Percentiles rank a stretch among this genome's conserved stretches.
Conservation (phyloP, 2,797 vertebrate genomes). For the Macrochelys suwanniensis region DNA sequence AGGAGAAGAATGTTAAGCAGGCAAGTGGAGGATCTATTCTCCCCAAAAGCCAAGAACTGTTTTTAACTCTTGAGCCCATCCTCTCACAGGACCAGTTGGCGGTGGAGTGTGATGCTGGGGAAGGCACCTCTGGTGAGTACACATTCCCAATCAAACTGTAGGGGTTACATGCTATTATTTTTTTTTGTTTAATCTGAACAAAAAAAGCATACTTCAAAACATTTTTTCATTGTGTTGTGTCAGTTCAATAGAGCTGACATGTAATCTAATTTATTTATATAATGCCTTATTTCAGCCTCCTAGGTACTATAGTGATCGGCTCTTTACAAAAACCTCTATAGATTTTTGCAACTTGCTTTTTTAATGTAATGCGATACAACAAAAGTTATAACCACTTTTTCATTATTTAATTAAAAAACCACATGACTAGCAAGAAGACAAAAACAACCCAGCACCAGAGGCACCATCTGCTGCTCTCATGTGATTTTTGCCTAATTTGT, state of each 20-base stretch:
- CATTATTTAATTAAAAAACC: background rate
- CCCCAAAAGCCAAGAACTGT: too few species aligned
- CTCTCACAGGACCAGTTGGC: too few species aligned
- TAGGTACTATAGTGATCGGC: background rate
- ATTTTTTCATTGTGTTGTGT: background rate
- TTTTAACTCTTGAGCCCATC: too few species aligned
- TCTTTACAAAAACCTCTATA: background rate
- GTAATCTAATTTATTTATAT: background rate
- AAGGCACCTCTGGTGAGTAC: too few species aligned
- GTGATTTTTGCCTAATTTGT: background rate
- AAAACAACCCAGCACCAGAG: background rate
- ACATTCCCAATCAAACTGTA: too few species aligned
- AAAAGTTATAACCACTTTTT: background rate
- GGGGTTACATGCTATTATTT: too few species aligned
- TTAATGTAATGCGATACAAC: background rate
- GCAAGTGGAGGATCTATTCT: too few species aligned
- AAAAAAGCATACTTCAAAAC: background rate
- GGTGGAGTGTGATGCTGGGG: too few species aligned
- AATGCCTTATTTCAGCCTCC: background rate
- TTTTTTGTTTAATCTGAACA: too few species aligned
- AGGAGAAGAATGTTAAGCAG: too few species aligned
- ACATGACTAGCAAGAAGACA: background rate
- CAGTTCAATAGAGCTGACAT: background rate
- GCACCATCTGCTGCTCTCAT: background rate
- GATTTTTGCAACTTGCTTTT: background rate